Evolutionary conservation across 2,888 invertebrate species (phyloP), one percentile per base, ranked within the genome.

Genomic region (Pristionchus exspectatus): DNA sequence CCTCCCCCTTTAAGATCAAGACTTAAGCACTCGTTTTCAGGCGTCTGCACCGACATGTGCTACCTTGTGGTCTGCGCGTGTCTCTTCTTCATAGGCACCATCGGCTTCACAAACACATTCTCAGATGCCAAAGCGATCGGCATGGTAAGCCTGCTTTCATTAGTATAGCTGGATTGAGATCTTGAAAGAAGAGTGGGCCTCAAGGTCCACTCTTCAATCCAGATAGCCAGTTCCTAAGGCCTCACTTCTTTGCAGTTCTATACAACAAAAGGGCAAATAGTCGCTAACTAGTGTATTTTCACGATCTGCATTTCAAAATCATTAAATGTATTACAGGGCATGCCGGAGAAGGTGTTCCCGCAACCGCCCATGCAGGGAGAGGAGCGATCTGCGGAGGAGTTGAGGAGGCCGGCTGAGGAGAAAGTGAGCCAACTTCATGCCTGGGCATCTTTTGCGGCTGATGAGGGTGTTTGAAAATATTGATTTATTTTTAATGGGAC

Each of bases 41-140:
- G 54, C 33, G 38, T 88, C 2, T 63, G 54, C 56, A 72, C 56
- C 1, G 87, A 88, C 30, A 21, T 72, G 24, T 54, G 74, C 33
- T 88, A 88, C 74, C 74, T 88, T 5, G 14, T 38, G 16, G 30
- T 88, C 12, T 74, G 74, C 44, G 74, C 24, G 18, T 72, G 56
- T 10, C 56, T 72, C 74, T 74, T 88, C 56, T 74, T 74, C 87
- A 12, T 88, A 4, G 74, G 24, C 21, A 74, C 87, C 2, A 74
- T 50, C 14, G 27, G 30, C 0, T 50, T 87, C 18, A 69, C 27
- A 0, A 69, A 69, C 18, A 50, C 66, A 16, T 69, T 54, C 69
- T 66, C 69, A 2, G 87, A 87, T 69, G 87, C 87, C 16, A 87
- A 87, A 12, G 87, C 87, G 16, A 87, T 87, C 12, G 87, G 44